phyloP scores from a whole-genome alignment of 2,797 vertebrate genomes.

The Erithacus rubecula region DNA sequence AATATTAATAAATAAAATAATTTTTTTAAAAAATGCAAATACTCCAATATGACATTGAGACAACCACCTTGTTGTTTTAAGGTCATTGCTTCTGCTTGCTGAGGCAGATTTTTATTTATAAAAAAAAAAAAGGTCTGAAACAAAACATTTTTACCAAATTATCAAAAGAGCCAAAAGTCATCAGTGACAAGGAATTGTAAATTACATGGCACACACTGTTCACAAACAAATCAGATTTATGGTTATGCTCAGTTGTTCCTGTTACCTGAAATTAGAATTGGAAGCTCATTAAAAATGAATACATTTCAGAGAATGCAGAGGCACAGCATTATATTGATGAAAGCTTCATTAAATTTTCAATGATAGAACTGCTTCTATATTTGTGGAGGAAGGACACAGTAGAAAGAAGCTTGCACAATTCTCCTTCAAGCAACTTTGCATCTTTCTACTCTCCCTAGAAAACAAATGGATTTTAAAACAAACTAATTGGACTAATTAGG shows the following conservation, averaged over 20 bases:
- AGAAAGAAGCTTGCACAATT: neutral
- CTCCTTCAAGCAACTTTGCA: constrained; percentile 15
- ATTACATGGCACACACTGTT: neutral
- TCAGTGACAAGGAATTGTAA: neutral
- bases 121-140: neutral
- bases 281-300: constrained; percentile 79
- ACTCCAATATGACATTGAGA: neutral
- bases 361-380: constrained; percentile 62
- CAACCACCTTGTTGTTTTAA: neutral
- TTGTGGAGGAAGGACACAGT: neutral
- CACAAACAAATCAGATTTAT: constrained; percentile 63
- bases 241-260: constrained; percentile 62
- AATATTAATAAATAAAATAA: neutral
- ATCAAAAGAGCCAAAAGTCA: constrained; percentile 7
- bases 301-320: constrained; percentile 56
- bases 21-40: neutral
- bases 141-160: neutral
- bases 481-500: neutral
- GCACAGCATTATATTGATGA: constrained; percentile 73
- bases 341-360: constrained; percentile 81
- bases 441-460: neutral
- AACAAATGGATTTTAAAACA: neutral
- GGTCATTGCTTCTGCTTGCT: neutral
- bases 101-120: neutral
- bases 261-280: constrained; percentile 74